Evolutionary conservation across 2,888 invertebrate species (phyloP).

Genomic region (Tinea pellionella): DNA sequence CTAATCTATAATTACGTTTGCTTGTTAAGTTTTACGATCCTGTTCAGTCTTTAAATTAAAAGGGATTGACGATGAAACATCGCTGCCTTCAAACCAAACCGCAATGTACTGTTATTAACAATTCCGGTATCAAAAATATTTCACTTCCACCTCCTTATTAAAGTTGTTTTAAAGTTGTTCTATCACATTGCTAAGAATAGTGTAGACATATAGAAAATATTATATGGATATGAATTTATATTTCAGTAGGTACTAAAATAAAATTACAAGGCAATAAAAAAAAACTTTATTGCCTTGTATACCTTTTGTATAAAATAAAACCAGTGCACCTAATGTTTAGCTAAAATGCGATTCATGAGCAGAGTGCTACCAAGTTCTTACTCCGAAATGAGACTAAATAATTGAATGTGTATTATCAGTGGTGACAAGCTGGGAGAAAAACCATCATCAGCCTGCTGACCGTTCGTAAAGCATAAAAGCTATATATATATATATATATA

Average conservation of each 20-base stretch:
- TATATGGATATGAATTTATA: constrained; percentile 15
- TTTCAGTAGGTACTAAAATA: constrained; percentile 19
- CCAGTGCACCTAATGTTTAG: no score
- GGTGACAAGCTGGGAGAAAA: no score
- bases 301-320: no score
- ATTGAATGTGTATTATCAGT: no score
- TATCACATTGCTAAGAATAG: constrained; percentile 30
- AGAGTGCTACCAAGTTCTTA: no score
- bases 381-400: no score
- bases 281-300: no score
- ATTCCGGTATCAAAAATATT: constrained; percentile 66
- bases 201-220: constrained; percentile 18
- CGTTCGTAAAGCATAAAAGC: no score
- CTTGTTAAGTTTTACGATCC: constrained; percentile 55
- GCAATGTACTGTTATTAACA: constrained; percentile 60
- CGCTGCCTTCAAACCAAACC: constrained; percentile 39
- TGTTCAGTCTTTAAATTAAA: constrained; percentile 63
- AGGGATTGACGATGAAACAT: constrained; percentile 50
- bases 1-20: constrained; percentile 60
- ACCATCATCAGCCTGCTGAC: no score
- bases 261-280: no score
- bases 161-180: constrained; percentile 55
- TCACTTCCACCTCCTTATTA: constrained; percentile 67
- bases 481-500: no score
- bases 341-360: no score